A percentile compares a stretch with the other conserved stretches of the same genome.
phyloP scores from a whole-genome alignment of 2,888 invertebrate species.

The Enchytraeus crypticus region DNA sequence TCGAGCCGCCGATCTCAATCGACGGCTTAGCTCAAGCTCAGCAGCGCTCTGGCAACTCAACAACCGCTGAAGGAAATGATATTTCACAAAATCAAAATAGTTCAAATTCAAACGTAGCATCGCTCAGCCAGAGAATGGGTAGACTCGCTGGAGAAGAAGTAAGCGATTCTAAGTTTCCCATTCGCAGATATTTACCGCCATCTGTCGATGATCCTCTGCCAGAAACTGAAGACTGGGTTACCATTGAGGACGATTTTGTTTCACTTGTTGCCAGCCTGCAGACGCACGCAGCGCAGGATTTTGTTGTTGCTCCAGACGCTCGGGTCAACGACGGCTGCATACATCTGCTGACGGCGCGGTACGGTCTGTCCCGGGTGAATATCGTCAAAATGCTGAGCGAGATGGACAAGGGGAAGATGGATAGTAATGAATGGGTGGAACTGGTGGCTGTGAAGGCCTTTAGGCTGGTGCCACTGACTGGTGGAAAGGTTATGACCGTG shows the following conservation, averaged over 20 bases:
- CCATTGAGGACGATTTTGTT: conserved; percentile 65
- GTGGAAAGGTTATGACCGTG: conserved; percentile 70
- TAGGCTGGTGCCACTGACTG: conserved; percentile 71
- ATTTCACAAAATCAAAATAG: no score
- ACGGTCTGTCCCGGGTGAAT: conserved; percentile 52
- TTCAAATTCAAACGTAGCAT: no score
- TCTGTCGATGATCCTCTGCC: conserved; percentile 67
- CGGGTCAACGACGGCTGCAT: conserved; percentile 81
- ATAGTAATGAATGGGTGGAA: no score
- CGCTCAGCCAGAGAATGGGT: neutral
- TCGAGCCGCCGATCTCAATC: neutral
- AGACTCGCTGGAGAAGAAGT: neutral
- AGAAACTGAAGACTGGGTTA: conserved; percentile 37
- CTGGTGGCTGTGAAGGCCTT: conserved; percentile 82
- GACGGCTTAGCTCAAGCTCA: neutral
- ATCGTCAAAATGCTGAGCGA: conserved; percentile 56
- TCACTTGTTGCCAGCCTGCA: conserved; percentile 55
- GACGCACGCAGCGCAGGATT: conserved; percentile 78
- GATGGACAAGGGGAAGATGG: conserved; percentile 51
- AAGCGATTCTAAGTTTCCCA: neutral
- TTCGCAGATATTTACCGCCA: neutral
- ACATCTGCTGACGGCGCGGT: conserved; percentile 75
- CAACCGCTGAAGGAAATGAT: neutral
- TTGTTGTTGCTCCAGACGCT: conserved; percentile 76
- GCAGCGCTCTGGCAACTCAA: neutral